Percentiles rank a stretch among this genome's conserved stretches.
Conservation (phyloP, 2,113 vertebrate species). For the Aldabrachelys gigantea region DNA sequence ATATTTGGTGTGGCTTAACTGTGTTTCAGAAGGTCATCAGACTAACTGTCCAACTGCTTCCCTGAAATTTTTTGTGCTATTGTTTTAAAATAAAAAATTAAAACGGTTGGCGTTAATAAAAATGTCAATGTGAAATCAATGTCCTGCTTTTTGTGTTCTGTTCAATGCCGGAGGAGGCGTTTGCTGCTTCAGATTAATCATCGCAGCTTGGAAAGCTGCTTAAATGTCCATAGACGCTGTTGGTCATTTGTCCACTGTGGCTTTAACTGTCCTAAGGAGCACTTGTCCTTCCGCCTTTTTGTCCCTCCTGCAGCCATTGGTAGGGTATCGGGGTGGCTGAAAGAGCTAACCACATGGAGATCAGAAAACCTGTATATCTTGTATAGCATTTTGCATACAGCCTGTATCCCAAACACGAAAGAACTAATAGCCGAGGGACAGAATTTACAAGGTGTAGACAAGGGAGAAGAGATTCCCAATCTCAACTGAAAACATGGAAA, state of each 20-base stretch:
- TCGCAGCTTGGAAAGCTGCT: background rate
- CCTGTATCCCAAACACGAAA: accelerated
- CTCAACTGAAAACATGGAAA: background rate
- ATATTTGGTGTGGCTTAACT: conserved; percentile 86
- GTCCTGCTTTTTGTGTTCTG: conserved; percentile 57
- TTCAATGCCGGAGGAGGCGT: background rate
- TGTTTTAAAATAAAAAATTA: conserved; percentile 81
- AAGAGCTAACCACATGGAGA: accelerated
- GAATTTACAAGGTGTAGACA: background rate
- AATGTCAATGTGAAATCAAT: conserved; percentile 82
- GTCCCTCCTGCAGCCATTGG: background rate
- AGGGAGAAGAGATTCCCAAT: background rate
- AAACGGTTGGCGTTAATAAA: conserved; percentile 93
- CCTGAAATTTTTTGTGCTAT: conserved; percentile 89
- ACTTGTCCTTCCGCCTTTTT: background rate
- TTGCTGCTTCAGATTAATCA: background rate
- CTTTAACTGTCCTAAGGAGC: background rate
- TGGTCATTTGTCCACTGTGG: accelerated
- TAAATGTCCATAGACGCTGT: accelerated
- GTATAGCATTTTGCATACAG: background rate
- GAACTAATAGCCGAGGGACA: background rate
- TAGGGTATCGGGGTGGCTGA: background rate
- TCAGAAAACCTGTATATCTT: accelerated
- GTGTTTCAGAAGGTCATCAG: conserved; percentile 81
- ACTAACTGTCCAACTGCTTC: conserved; percentile 82